Percentiles rank a stretch among this genome's conserved stretches.
Evolutionary conservation across 2,113 vertebrate species (phyloP).

Genomic region (Lophius piscatorius): DNA sequence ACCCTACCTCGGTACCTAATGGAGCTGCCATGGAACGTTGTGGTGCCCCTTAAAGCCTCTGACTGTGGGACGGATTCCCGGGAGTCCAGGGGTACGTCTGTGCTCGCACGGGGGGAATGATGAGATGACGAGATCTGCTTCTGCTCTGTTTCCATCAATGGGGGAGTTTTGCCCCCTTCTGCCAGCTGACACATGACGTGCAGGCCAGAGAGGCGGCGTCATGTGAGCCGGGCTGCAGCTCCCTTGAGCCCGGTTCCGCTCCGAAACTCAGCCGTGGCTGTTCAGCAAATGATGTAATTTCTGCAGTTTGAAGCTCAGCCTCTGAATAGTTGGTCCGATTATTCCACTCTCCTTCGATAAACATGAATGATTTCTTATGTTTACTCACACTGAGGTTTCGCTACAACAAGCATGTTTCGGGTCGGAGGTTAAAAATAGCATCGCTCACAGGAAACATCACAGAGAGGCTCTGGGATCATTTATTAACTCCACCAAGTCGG

Average conservation of each 20-base stretch:
- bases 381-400: slow-evolving; percentile 46
- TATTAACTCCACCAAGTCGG: too few relatives aligned
- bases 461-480: too few relatives aligned
- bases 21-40: slow-evolving; percentile 69
- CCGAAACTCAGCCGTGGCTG: neutral
- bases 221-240: neutral
- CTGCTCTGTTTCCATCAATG: slow-evolving; percentile 40
- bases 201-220: slow-evolving; percentile 2
- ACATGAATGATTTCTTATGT: slow-evolving; percentile 18
- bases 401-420: slow-evolving; percentile 64
- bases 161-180: slow-evolving; percentile 13
- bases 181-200: slow-evolving; percentile 40
- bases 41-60: slow-evolving; percentile 55
- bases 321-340: slow-evolving; percentile 46
- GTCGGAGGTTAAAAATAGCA: slow-evolving; percentile 72
- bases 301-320: slow-evolving; percentile 7
- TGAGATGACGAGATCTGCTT: slow-evolving; percentile 43
- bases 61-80: slow-evolving; percentile 55
- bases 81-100: slow-evolving; percentile 62
- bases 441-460: slow-evolving; percentile 51
- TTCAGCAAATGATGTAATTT: neutral
- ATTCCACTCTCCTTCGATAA: slow-evolving; percentile 34
- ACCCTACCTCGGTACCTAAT: slow-evolving; percentile 78
- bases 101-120: slow-evolving; percentile 42
- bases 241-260: slow-evolving; percentile 1